Conservation (phyloP, 1,140 invertebrate genomes). For the Tyrophagus putrescentiae region DNA sequence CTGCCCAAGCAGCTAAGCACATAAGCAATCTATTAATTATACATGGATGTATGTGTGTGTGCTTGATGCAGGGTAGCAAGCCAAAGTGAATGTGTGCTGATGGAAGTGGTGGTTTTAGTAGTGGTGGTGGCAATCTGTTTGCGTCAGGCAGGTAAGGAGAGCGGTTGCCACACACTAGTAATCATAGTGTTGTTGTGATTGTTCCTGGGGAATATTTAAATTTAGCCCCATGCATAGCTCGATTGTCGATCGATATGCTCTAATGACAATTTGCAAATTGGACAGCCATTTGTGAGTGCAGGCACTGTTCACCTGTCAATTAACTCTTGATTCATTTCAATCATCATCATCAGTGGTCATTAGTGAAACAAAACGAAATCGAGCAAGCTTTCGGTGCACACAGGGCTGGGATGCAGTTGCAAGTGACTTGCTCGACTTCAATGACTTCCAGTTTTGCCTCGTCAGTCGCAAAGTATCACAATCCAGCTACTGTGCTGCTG, state of each 20-base stretch:
- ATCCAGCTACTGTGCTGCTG: no score
- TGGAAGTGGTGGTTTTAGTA: no score
- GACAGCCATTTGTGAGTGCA: slow-evolving; percentile 5
- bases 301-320: slow-evolving; percentile 6
- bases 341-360: slow-evolving; percentile 14
- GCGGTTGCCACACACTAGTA: no score
- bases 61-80: no score
- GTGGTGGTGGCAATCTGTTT: no score
- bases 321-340: slow-evolving; percentile 15
- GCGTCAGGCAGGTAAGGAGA: no score
- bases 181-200: slow-evolving; percentile 8
- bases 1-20: no score
- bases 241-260: neutral
- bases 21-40: slow-evolving; percentile 3
- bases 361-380: slow-evolving; percentile 14
- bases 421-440: neutral
- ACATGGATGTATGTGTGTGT: neutral
- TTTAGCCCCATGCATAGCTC: slow-evolving; percentile 1
- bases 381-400: neutral
- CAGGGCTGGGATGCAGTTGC: no score
- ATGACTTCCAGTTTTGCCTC: neutral
- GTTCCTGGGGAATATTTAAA: slow-evolving; percentile 10
- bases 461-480: neutral
- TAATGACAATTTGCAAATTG: slow-evolving; percentile 9
- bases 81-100: no score